Evolutionary conservation across 2,797 vertebrate species (phyloP).

Genomic region (Amazona ochrocephala): DNA sequence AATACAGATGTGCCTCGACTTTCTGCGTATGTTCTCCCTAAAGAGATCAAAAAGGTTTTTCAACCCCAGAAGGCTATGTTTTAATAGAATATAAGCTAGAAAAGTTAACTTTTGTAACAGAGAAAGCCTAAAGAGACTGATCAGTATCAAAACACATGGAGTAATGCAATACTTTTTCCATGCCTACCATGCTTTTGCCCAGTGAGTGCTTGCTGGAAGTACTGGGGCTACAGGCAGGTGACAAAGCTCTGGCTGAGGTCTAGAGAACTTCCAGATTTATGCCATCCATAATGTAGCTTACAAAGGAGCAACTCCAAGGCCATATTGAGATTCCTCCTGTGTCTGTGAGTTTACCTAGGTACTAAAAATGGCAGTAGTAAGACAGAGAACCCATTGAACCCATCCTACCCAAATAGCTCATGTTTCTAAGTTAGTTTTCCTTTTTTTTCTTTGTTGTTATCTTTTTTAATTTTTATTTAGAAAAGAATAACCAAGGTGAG

Average conservation of each 20-base stretch:
- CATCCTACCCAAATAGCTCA: background rate
- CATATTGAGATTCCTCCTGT: background rate
- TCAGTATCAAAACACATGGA: background rate
- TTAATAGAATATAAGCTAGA: background rate
- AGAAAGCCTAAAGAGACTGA: background rate
- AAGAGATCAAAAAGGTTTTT: background rate
- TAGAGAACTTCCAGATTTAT: background rate
- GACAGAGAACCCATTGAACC: background rate
- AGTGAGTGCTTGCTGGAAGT: background rate
- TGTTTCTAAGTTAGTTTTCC: background rate
- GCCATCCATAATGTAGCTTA: background rate
- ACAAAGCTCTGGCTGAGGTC: background rate
- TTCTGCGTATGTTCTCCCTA: background rate
- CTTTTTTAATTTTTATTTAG: background rate
- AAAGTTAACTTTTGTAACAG: background rate
- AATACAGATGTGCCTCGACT: background rate
- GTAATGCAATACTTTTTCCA: background rate
- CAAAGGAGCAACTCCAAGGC: background rate
- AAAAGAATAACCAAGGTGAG: background rate
- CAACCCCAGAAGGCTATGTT: background rate
- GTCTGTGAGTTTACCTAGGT: background rate
- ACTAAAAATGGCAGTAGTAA: background rate
- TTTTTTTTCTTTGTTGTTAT: background rate
- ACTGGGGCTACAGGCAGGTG: background rate
- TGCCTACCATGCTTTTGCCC: background rate